Evolutionary conservation across 2,888 invertebrate species (phyloP), one percentile per base, ranked within the genome.

Genomic region (Diabrotica balteata): DNA sequence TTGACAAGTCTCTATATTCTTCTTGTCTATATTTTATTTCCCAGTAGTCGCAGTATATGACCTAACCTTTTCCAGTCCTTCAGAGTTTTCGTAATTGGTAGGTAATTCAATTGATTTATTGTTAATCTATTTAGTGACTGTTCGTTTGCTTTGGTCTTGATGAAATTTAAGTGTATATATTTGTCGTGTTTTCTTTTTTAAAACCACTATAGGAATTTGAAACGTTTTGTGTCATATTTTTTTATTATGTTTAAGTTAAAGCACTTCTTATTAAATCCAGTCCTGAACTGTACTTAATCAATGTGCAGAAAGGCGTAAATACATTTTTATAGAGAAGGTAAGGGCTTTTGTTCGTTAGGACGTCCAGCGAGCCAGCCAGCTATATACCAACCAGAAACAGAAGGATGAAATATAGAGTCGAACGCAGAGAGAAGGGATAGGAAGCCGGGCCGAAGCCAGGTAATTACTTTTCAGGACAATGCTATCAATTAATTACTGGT

Each of bases 401-500:
- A 81, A 82, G 80, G 82, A 83, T 83, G 82, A 83, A 81, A 81
- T 82, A 83, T 83, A 77, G 79, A 78, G 72, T 67, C 75, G 78
- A 75, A 73, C 77, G 79, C 72, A 77, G 55, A 80, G 78, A 76
- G 73, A 76, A 78, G 78, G 79, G 80, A 78, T 80, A 78, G 81
- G 81, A 80, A 81, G 79, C 78, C 78, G 73, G 76, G 70, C 70
- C 69, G 79, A 79, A 79, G 80, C 81, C 84, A 84, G 84, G 84
- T 84, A 84, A 84, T 84, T 84, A 84, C 84, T 83, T 84, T 83
- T 81, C 80, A 82, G 83, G 69, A 84, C 84, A 84, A 84, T 84
- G 81, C 83, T 81, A 84, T 84, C 84, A 84, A 84, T 84, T 84
- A 84, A 84, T 84, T 84, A 84, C 80, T 78, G 80, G 80, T 81